A percentile compares a stretch with the other conserved stretches of the same genome.
Conservation (phyloP, 2,113 vertebrate genomes). For the Steatornis caripensis region DNA sequence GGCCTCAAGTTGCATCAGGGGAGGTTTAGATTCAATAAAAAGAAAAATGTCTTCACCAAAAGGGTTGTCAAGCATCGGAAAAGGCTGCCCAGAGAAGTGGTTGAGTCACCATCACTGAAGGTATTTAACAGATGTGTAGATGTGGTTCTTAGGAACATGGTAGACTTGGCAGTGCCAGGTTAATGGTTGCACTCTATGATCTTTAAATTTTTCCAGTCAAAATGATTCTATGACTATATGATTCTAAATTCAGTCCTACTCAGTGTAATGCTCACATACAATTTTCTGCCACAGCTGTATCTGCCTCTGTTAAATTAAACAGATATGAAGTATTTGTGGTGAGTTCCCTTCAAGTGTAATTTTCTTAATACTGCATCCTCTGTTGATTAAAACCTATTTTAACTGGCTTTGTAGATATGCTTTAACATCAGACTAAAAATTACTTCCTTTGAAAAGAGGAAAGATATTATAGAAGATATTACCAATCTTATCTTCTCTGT, state of each 20-base stretch:
- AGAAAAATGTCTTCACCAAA: no score
- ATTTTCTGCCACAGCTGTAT: background rate
- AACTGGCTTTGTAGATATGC: background rate
- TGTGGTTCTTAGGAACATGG: no score
- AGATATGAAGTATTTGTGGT: background rate
- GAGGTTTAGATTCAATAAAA: no score
- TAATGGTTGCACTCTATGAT: no score
- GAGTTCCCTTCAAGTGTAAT: background rate
- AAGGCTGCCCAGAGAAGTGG: no score
- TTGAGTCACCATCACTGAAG: no score
- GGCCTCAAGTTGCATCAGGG: no score
- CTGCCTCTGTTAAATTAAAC: background rate
- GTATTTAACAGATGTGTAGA: no score
- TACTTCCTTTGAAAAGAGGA: background rate
- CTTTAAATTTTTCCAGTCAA: no score
- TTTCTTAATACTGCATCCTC: background rate
- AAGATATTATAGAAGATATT: background rate
- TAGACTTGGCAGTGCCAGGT: no score
- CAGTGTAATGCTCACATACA: background rate
- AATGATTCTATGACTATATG: no score
- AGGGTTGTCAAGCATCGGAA: no score
- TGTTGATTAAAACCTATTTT: background rate
- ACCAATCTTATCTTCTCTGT: background rate
- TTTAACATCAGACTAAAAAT: background rate
- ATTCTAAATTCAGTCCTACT: background rate